These are phyloP conservation scores for Peromyscus aztecus DNA, from an alignment of 2,797 vertebrate species.

Conservation along the genomic window DNA sequence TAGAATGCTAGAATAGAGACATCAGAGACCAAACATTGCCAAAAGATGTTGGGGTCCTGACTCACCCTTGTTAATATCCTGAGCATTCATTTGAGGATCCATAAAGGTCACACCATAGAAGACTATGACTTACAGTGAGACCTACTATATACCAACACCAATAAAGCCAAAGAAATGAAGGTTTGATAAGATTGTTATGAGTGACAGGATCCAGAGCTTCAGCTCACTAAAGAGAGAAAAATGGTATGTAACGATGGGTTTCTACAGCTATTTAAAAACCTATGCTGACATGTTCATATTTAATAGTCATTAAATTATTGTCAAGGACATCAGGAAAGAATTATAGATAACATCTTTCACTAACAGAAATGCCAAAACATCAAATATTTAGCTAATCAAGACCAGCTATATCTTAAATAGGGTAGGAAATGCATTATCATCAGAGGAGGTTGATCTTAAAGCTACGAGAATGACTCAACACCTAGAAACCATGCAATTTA, in stretches of 20 bases:
- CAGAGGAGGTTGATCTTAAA: background rate
- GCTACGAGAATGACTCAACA: background rate
- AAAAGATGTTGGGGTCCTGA: background rate
- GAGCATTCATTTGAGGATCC: background rate
- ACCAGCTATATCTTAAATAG: background rate
- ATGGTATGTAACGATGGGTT: background rate
- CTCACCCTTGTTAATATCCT: background rate
- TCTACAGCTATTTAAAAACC: constrained; percentile 3
- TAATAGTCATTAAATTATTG: constrained; percentile 7
- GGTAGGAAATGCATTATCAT: background rate
- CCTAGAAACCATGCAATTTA: constrained; percentile 31
- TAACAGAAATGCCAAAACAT: constrained; percentile 28
- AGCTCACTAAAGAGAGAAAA: background rate
- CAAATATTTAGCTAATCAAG: constrained; percentile 26
- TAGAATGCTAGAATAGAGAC: background rate
- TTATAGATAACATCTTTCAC: background rate
- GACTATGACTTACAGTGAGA: background rate
- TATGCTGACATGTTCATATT: background rate
- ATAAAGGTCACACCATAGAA: background rate
- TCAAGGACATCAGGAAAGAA: background rate
- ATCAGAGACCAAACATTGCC: background rate
- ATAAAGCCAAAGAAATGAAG: constrained; percentile 7
- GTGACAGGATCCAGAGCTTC: background rate
- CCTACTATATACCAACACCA: background rate
- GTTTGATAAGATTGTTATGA: background rate